A percentile compares a stretch with the other conserved stretches of the same genome.
phyloP scores from a whole-genome alignment of 2,797 vertebrate genomes.

The Apodemus agrarius region DNA sequence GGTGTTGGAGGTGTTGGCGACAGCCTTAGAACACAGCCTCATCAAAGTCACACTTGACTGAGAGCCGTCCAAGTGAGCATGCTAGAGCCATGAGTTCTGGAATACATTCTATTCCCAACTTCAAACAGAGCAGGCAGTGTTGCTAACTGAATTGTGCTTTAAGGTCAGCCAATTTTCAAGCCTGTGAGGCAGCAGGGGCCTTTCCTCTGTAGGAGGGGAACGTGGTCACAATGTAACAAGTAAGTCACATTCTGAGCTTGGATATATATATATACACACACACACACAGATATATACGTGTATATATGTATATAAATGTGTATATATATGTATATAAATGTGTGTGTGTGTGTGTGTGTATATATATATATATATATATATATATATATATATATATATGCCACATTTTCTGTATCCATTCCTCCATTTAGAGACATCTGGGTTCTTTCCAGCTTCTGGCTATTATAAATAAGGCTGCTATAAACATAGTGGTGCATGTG shows the following conservation, averaged over 20 bases:
- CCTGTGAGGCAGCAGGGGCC: neutral
- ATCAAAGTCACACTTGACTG: neutral
- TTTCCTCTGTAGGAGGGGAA: conserved; percentile 12
- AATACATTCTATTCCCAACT: conserved; percentile 7
- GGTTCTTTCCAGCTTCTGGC: too few relatives aligned
- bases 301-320: too few relatives aligned
- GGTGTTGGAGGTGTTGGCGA: conserved; percentile 26
- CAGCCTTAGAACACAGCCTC: conserved; percentile 22
- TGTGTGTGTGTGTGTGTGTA: too few relatives aligned
- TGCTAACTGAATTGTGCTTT: conserved; percentile 35
- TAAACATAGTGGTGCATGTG: too few relatives aligned
- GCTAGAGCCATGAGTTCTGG: neutral
- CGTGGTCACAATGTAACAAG: neutral
- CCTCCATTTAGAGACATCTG: too few relatives aligned
- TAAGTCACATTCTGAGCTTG: neutral
- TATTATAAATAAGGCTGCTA: too few relatives aligned
- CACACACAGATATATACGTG: too few relatives aligned
- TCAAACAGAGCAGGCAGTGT: neutral
- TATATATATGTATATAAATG: too few relatives aligned
- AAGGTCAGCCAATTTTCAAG: conserved; percentile 43
- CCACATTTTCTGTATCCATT: too few relatives aligned
- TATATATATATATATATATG: too few relatives aligned
- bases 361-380: too few relatives aligned
- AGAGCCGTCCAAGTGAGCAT: neutral
- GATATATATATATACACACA: too few relatives aligned